Percentiles rank a stretch among this genome's conserved stretches.
phyloP scores from a whole-genome alignment of 2,113 vertebrate species.

The Cyrtonyx montezumae region DNA sequence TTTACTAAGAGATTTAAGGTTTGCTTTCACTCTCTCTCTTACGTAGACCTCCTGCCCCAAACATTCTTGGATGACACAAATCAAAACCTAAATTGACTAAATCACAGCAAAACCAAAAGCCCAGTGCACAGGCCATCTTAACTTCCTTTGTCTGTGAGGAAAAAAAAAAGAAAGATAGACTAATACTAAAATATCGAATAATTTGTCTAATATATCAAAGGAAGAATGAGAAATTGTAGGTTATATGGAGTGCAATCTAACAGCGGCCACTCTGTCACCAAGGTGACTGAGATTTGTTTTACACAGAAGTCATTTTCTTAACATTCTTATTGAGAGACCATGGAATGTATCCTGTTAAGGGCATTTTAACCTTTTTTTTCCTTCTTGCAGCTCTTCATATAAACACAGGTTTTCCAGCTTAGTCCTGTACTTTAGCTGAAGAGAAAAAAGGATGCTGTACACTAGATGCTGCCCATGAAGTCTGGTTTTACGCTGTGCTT shows the following conservation, averaged over 20 bases:
- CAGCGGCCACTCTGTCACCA: background rate
- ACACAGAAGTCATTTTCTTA: background rate
- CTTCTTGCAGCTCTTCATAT: background rate
- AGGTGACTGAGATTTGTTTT: constrained; percentile 37
- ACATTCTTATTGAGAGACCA: background rate
- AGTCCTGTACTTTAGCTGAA: background rate
- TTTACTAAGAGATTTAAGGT: constrained; percentile 45
- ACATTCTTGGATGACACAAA: constrained; percentile 8
- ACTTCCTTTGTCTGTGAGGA: background rate
- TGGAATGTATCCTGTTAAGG: background rate
- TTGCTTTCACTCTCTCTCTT: background rate
- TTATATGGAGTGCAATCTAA: background rate
- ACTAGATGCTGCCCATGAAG: background rate
- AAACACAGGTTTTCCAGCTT: background rate
- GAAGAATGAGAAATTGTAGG: background rate
- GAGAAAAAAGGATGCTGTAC: background rate
- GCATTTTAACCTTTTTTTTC: rapidly evolving
- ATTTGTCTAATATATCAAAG: constrained; percentile 21
- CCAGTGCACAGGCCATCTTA: background rate
- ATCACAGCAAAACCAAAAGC: background rate
- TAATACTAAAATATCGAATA: constrained; percentile 20
- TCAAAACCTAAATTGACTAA: constrained; percentile 6
- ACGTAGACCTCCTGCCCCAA: background rate
- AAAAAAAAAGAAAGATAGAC: background rate
- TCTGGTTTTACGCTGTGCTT: background rate